Evolutionary conservation across 2,797 vertebrate species (phyloP).

Genomic region (Amazona ochrocephala): DNA sequence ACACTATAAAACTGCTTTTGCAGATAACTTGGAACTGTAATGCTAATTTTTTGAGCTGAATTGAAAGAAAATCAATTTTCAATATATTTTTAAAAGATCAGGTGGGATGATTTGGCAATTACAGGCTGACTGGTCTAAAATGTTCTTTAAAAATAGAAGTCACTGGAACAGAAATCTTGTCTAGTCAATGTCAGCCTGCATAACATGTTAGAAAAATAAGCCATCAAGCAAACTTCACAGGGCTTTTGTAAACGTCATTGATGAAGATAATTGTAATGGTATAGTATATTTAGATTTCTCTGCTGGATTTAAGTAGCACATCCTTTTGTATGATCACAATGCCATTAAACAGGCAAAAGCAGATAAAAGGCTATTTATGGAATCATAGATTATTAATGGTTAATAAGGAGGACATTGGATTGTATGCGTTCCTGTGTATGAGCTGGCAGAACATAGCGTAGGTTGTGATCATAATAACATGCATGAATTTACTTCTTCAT

Average conservation of each 20-base stretch:
- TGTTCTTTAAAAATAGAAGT: not conserved
- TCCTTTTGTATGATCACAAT: not conserved
- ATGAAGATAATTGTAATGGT: not conserved
- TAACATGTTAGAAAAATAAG: not conserved
- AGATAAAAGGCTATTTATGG: not conserved
- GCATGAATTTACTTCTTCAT: not conserved
- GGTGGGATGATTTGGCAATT: not conserved
- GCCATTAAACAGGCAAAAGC: not conserved
- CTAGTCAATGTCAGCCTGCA: not conserved
- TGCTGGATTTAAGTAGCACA: not conserved
- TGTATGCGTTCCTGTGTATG: not conserved
- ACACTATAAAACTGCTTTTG: not conserved
- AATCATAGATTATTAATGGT: not conserved
- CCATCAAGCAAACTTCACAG: not conserved
- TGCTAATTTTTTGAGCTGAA: not conserved
- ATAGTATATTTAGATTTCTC: not conserved
- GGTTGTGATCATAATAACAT: not conserved
- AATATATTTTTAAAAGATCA: not conserved
- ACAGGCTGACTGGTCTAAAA: slow-evolving; percentile 13
- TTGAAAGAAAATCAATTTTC: not conserved
- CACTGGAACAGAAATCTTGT: not conserved
- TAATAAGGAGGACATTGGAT: not conserved
- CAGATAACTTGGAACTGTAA: not conserved
- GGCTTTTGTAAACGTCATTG: not conserved
- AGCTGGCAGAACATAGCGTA: not conserved